Conservation (phyloP, 2,113 vertebrate species). For the Neomonachus schauinslandi region DNA sequence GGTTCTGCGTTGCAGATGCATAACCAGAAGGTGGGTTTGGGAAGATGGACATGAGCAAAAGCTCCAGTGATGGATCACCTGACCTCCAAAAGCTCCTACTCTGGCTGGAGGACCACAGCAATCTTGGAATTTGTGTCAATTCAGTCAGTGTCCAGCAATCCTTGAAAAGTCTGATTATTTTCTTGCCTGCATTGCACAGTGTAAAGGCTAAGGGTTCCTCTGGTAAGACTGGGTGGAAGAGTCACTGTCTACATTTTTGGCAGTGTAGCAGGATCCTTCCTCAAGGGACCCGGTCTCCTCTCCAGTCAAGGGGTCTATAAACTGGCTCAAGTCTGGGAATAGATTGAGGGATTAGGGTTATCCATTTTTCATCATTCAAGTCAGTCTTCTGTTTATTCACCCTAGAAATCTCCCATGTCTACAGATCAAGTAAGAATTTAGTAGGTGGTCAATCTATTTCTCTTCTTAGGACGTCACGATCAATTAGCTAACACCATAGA, state of each 20-base stretch:
- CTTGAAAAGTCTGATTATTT: background rate
- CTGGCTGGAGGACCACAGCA: background rate
- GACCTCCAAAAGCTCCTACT: background rate
- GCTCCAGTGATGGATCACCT: accelerated
- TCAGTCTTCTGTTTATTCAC: background rate
- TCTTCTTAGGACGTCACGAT: background rate
- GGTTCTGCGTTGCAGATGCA: background rate
- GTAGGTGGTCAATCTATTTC: background rate
- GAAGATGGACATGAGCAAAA: background rate
- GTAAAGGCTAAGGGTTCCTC: background rate
- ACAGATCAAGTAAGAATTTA: background rate
- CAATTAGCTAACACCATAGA: background rate
- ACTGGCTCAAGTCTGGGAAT: background rate
- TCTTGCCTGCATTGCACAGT: background rate
- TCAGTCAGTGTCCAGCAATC: background rate
- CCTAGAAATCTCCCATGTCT: background rate
- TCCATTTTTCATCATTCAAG: background rate
- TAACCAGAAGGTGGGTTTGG: background rate
- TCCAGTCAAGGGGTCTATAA: background rate
- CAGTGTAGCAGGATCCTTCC: background rate
- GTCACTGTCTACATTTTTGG: background rate
- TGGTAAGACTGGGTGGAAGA: background rate
- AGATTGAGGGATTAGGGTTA: background rate
- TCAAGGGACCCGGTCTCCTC: background rate
- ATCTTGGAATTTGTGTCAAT: background rate